Conservation (phyloP, 2,888 invertebrate species). For the Exephanes ischioxanthus region DNA sequence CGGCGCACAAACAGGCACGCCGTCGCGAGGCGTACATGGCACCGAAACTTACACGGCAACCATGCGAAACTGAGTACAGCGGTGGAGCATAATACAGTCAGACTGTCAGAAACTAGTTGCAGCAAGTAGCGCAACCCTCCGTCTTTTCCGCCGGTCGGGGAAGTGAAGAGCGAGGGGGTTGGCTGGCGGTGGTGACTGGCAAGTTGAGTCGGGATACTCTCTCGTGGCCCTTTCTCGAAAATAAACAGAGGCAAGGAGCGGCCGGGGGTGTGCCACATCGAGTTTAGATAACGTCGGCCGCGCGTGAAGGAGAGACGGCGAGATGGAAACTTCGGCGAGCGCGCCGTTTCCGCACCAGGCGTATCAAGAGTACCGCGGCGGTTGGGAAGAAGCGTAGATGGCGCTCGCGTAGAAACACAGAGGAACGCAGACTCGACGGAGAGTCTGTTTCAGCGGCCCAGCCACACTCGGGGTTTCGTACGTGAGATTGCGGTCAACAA, state of each 20-base stretch:
- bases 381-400: not conserved
- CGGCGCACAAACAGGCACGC: too few species aligned
- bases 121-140: conserved; percentile 21
- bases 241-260: conserved; percentile 49
- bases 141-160: conserved; percentile 32
- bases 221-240: conserved; percentile 37
- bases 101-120: conserved; percentile 11
- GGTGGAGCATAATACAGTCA: conserved; percentile 5
- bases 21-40: not conserved
- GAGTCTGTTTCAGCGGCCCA: conserved; percentile 55
- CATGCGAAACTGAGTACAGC: conserved; percentile 5
- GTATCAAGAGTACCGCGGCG: conserved; percentile 32
- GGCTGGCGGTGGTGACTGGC: conserved; percentile 19
- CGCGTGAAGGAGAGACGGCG: conserved; percentile 2
- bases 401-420: not conserved
- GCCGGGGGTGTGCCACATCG: conserved; percentile 41
- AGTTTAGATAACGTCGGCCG: conserved; percentile 60
- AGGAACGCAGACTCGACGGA: conserved; percentile 8
- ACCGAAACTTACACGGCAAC: conserved; percentile 11
- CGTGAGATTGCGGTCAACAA: conserved; percentile 77
- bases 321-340: conserved; percentile 17
- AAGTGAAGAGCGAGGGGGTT: conserved; percentile 23
- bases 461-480: conserved; percentile 63
- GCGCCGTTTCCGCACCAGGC: conserved; percentile 30
- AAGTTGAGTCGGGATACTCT: conserved; percentile 46